Evolutionary conservation across 2,113 vertebrate species (phyloP), one percentile per base, ranked within the genome.

Genomic region (Megatriorchis doriae): DNA sequence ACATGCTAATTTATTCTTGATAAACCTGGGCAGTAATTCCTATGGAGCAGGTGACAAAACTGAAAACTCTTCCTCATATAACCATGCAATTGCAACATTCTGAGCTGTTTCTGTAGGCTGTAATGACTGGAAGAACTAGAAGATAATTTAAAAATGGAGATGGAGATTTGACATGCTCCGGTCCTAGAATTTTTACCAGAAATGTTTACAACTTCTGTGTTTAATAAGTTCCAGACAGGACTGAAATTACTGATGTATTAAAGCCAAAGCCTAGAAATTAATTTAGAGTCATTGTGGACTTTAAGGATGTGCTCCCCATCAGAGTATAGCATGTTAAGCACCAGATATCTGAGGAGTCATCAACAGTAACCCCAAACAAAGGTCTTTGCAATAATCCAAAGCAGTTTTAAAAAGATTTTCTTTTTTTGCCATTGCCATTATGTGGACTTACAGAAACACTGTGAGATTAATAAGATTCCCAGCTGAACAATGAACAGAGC

Each of bases 381-480:
- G 5, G 3, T 40, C 15, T 75, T 21, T 15, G 8, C 20, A 88
- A 87, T 81, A 90, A 63, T 32, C 16, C 17, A 29, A 47, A 36
- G 4, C 6, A 52, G 4, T 27, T 58, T 75, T 29, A 2, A 40
- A 2, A 40, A 16, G 5, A 3, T 42, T 10, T 6, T 10, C 7
- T 11, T 48, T 65, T 67, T 72, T 81, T 81, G 4, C 21, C 4
- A 14, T 25, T 86, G 7, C 11, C 3, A 10, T 59, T 52, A 11
- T 48, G 13, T 32, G 20, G 4, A 42, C 8, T 86, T 86, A 25
- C 12, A 84, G 47, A 89, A 86, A 36, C 6, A 10, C 6, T 42
- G 16, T 58, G 55, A 78, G 20, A 79, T 78, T 48, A 65, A 16
- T 40, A 95, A 86, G 14, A 68, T 61, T 88, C 63, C 5, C 16